Conservation (phyloP, 2,888 invertebrate genomes). For the Andrena camellia region DNA sequence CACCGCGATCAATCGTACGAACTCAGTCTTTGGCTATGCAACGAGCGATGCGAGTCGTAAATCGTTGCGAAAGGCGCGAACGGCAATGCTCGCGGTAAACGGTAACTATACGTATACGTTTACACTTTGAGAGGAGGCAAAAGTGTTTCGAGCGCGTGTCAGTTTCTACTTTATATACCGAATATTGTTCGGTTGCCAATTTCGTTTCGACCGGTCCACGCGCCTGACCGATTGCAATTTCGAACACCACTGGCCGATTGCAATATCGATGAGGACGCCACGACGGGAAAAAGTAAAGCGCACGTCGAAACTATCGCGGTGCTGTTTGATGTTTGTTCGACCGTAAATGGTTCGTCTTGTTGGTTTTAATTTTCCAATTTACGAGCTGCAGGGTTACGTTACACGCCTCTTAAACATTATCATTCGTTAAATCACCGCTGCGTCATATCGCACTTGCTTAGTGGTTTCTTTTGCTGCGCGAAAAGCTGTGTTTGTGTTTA, state of each 20-base stretch:
- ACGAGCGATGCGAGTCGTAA: constrained; percentile 51
- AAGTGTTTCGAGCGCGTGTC: background rate
- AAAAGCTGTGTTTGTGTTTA: constrained; percentile 13
- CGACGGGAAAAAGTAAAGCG: background rate
- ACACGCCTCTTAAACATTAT: background rate
- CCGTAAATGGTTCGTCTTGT: constrained; percentile 1
- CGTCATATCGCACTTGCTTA: background rate
- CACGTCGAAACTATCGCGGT: background rate
- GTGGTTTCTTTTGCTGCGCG: background rate
- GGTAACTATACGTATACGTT: constrained; percentile 9
- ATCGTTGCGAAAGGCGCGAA: constrained; percentile 52
- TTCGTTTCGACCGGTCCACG: background rate
- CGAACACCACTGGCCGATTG: no score
- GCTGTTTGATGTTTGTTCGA: background rate
- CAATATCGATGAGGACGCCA: background rate
- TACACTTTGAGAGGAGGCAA: background rate
- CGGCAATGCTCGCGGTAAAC: constrained; percentile 25
- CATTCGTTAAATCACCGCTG: constrained; percentile 25
- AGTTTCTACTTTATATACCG: background rate
- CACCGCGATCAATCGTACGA: constrained; percentile 56
- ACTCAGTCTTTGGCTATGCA: constrained; percentile 47
- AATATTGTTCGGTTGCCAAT: background rate
- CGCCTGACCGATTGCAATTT: background rate
- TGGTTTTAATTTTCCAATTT: constrained; percentile 30
- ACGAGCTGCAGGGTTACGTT: constrained; percentile 29